A percentile compares a stretch with the other conserved stretches of the same genome.
These are phyloP conservation scores for Corythornis cristatus DNA, from an alignment of 2,113 vertebrate species.

Conservation along the genomic window DNA sequence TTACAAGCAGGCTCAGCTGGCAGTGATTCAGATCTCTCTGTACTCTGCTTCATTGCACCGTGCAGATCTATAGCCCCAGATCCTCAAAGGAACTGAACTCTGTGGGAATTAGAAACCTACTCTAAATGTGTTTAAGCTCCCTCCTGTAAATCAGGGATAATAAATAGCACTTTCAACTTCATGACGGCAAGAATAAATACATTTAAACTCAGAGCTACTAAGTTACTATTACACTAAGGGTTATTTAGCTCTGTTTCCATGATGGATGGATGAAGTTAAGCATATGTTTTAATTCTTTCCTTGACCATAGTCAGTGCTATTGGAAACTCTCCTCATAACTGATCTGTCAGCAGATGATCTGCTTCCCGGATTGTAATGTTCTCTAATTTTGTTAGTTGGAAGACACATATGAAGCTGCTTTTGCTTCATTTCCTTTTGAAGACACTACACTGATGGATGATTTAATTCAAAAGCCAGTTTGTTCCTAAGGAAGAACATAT, in stretches of 20 bases:
- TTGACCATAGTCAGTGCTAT: neutral
- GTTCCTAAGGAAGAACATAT: neutral
- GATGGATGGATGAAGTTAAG: neutral
- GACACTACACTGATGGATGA: neutral
- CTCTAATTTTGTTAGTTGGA: slow-evolving; percentile 13
- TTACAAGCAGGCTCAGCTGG: neutral
- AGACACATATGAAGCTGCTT: slow-evolving; percentile 7
- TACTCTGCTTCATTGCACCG: neutral
- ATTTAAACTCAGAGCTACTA: neutral
- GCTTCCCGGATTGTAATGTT: neutral
- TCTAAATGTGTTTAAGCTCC: neutral
- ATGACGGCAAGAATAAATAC: neutral
- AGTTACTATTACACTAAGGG: neutral
- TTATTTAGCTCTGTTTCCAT: neutral
- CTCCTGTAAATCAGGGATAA: neutral
- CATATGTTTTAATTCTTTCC: neutral
- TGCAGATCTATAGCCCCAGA: neutral
- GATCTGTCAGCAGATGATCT: neutral
- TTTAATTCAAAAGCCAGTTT: neutral
- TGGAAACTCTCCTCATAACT: neutral
- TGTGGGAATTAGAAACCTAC: neutral
- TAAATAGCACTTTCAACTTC: neutral
- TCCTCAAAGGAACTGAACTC: neutral
- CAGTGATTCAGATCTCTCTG: neutral
- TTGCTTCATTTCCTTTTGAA: slow-evolving; percentile 16